Percentiles rank a stretch among this genome's conserved stretches.
phyloP scores from a whole-genome alignment of 92 coral and sea anemone genomes.

The Phenganax marumi region DNA sequence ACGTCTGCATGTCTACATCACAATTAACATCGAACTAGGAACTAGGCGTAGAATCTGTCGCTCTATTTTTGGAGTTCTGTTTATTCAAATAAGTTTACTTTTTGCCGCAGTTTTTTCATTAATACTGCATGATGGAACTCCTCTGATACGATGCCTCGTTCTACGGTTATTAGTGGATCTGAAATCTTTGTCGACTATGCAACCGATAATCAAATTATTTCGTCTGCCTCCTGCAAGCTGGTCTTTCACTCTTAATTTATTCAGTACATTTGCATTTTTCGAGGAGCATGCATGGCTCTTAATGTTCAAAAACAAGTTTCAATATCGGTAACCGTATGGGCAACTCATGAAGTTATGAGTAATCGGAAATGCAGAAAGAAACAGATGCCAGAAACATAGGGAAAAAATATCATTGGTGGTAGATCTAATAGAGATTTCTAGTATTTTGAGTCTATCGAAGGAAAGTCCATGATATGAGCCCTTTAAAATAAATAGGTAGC shows the following conservation, averaged over 20 bases:
- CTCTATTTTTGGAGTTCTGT: neutral
- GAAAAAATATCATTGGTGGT: too few relatives aligned
- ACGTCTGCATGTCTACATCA: neutral
- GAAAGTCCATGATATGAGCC: too few relatives aligned
- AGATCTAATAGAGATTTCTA: too few relatives aligned
- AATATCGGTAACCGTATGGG: too few relatives aligned
- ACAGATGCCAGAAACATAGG: too few relatives aligned
- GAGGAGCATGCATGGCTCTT: neutral
- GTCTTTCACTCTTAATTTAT: too few relatives aligned
- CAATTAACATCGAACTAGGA: neutral
- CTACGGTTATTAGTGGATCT: neutral
- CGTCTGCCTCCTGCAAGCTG: too few relatives aligned
- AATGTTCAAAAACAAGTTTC: too few relatives aligned
- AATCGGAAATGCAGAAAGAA: too few relatives aligned
- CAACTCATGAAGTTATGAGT: too few relatives aligned
- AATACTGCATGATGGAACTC: neutral
- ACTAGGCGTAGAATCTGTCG: neutral
- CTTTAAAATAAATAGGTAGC: too few relatives aligned
- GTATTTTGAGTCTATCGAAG: too few relatives aligned
- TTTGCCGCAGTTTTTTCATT: slow-evolving; percentile 11
- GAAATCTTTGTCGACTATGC: neutral
- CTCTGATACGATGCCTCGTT: neutral
- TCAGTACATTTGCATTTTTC: neutral
- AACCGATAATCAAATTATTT: neutral
- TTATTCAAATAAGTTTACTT: neutral